These are phyloP conservation scores for Odontamblyopus rebecca DNA, from an alignment of 2,797 vertebrate genomes.

Conservation along the genomic window DNA sequence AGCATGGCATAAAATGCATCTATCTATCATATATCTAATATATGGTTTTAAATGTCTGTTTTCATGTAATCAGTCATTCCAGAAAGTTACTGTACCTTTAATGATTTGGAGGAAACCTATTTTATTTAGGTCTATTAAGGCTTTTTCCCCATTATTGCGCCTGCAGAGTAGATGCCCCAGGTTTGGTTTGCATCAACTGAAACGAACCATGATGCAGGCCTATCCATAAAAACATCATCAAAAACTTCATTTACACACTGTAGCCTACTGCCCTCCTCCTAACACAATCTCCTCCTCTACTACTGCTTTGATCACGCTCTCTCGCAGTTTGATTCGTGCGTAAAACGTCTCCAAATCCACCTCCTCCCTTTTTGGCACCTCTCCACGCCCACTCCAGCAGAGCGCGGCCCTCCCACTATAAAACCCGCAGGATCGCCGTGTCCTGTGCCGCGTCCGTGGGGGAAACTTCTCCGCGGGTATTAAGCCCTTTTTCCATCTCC, in stretches of 20 bases:
- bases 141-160: not conserved
- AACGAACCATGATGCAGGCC: not conserved
- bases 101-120: too few species aligned
- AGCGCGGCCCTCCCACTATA: conserved; percentile 7
- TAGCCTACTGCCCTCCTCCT: not conserved
- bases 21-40: too few species aligned
- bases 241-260: not conserved
- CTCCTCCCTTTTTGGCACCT: not conserved
- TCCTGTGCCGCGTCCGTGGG: conserved; percentile 3
- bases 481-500: not conserved
- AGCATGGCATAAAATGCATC: too few species aligned
- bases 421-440: not conserved
- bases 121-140: too few species aligned
- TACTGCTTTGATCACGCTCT: too few species aligned
- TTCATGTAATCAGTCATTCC: too few species aligned
- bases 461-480: conserved; percentile 1
- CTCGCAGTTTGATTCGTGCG: not conserved
- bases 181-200: not conserved
- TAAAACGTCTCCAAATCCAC: not conserved
- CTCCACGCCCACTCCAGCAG: not conserved
- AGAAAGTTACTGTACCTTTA: too few species aligned
- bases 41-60: too few species aligned
- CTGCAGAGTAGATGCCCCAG: not conserved
- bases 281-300: not conserved
- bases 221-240: not conserved